Base-by-base conservation (phyloP, 2,888 invertebrate species). In the Limnephilus auricula region DNA sequence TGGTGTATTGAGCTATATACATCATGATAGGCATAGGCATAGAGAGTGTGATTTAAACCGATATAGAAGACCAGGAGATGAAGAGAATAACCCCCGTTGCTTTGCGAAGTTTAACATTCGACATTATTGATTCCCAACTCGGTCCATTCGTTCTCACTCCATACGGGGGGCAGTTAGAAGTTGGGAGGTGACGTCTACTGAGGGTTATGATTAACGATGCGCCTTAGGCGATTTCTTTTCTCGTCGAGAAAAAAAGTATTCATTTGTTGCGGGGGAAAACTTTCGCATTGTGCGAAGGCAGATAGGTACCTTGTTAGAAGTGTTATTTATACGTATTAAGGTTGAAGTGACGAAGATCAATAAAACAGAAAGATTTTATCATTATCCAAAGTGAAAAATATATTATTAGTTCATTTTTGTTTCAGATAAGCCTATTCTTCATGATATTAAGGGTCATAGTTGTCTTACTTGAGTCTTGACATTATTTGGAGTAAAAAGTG, bases 121-220 rank as follows among this genome's bases (percentile, higher is more conserved):
- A 90, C 50, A 84, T 79, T 90, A 90, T 90, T 90, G 90, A 90
- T 90, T 90, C 40, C 84, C 30, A 90, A 86, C 79, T 90, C 79
- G 37, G 86, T 86, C 86, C 86, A 90, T 86, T 86, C 86, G 86
- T 86, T 86, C 86, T 45, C 80, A 82, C 82, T 82, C 45, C 82
- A 15, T 30, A 79, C 25, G 89, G 18, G 79, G 30, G 34, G 89
- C 79, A 79, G 89, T 89, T 79, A 79, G 89, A 18, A 79, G 79
- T 89, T 79, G n/a, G 79, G 34, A 89, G 84, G 84, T 84, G 89
- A 89, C 83, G 83, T 87, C 82, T 89, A 65, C 89, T 65, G 84
- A 84, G 82, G 91, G 89, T 82, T 91, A 91, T 91, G 91, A 91
- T 91, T 86, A 90, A 91, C 91, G 91, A 91, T 45, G 31, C 40